phyloP scores from a whole-genome alignment of 2,888 invertebrate genomes.

The Caenorhabditis sp. region DNA sequence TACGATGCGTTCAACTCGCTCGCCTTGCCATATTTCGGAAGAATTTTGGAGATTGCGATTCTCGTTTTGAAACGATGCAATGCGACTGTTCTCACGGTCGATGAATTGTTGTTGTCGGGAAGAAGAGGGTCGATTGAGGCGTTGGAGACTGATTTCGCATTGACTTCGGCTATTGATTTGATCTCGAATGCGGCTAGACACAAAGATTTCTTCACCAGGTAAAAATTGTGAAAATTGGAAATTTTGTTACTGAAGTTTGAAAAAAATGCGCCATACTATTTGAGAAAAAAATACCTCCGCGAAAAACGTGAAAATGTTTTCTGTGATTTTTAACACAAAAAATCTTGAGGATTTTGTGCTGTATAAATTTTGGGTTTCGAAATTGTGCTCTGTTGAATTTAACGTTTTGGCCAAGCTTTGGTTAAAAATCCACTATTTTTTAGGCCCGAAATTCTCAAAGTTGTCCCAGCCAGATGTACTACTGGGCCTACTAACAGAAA shows the following conservation, averaged over 20 bases:
- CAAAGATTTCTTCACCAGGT: slow-evolving; percentile 56
- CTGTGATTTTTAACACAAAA: too few species aligned
- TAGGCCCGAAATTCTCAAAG: too few species aligned
- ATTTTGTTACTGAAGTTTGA: neutral
- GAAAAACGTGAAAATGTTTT: too few species aligned
- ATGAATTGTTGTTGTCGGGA: slow-evolving; percentile 46
- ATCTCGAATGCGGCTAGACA: slow-evolving; percentile 57
- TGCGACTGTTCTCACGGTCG: slow-evolving; percentile 29
- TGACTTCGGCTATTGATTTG: slow-evolving; percentile 49
- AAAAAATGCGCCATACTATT: too few species aligned
- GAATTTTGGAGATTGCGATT: slow-evolving; percentile 56
- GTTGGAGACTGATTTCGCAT: slow-evolving; percentile 47
- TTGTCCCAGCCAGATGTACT: too few species aligned
- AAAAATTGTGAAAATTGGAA: slow-evolving; percentile 1
- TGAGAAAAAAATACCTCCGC: too few species aligned
- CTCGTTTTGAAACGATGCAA: slow-evolving; percentile 54
- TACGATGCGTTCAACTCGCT: slow-evolving; percentile 60
- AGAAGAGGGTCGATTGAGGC: slow-evolving; percentile 51
- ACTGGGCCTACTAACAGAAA: too few species aligned
- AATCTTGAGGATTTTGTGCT: too few species aligned
- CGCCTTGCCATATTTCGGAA: slow-evolving; percentile 61
- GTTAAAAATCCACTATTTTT: too few species aligned
- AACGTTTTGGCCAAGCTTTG: too few species aligned
- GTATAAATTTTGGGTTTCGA: too few species aligned
- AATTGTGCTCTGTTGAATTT: too few species aligned